Conservation (phyloP, 2,113 vertebrate species). For the Chroicocephalus ridibundus region DNA sequence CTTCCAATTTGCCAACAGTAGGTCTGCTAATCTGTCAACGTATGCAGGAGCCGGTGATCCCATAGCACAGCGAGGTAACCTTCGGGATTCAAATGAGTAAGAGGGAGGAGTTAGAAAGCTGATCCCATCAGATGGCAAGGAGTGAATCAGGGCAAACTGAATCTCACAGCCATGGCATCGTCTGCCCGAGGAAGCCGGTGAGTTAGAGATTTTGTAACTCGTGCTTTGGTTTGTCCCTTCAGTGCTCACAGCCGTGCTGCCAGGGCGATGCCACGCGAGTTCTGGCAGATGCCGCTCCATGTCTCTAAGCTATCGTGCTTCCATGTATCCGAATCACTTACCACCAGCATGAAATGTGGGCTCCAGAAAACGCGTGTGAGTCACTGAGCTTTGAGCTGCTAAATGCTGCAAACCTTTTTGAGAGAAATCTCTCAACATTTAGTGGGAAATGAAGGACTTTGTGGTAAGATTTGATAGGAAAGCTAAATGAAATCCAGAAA, state of each 20-base stretch:
- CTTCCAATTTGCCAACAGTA: slow-evolving; percentile 3
- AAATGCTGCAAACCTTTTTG: neutral
- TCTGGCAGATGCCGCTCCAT: fast-evolving
- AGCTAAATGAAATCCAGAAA: neutral
- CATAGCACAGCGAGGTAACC: neutral
- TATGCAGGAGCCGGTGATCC: neutral
- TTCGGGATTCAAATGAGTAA: neutral
- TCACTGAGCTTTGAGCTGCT: neutral
- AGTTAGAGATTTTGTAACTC: neutral
- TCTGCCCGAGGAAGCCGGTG: neutral
- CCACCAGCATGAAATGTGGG: neutral
- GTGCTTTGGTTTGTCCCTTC: fast-evolving
- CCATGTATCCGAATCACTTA: neutral
- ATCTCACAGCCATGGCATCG: neutral
- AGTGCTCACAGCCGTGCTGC: fast-evolving
- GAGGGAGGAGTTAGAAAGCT: neutral
- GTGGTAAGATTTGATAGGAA: neutral
- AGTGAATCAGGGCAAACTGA: neutral
- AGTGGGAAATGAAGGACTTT: neutral
- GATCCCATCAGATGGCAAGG: neutral
- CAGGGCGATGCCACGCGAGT: fast-evolving
- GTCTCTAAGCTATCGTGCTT: neutral
- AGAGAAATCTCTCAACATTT: neutral
- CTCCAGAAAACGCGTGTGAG: neutral
- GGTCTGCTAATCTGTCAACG: neutral